Conservation (phyloP, 1,140 invertebrate species). For the Trichomalopsis sarcophagae region DNA sequence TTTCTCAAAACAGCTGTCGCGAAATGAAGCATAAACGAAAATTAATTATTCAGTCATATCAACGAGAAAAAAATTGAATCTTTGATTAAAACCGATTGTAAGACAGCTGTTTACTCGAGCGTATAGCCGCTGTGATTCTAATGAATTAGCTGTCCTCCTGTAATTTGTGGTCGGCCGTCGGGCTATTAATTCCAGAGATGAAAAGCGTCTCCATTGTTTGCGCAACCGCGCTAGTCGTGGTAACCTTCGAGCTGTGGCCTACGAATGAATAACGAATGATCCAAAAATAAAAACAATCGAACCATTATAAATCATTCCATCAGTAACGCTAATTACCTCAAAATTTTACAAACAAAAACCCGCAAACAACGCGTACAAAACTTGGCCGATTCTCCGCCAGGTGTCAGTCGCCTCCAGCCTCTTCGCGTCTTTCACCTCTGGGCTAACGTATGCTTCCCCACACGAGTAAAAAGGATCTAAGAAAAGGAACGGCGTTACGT, state of each 20-base stretch:
- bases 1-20: too few relatives aligned
- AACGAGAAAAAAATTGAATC: background rate
- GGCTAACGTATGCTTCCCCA: too few relatives aligned
- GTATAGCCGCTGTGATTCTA: background rate
- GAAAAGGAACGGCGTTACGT: background rate
- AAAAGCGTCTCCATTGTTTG: conserved; percentile 5
- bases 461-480: background rate
- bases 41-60: background rate
- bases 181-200: background rate
- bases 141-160: background rate
- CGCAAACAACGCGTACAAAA: background rate
- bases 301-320: too few relatives aligned
- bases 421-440: background rate
- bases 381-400: background rate
- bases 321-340: too few relatives aligned
- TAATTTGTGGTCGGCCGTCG: background rate
- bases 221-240: background rate
- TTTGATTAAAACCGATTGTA: background rate
- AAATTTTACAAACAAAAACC: background rate
- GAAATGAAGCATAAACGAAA: background rate
- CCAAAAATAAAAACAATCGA: too few relatives aligned
- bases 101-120: background rate
- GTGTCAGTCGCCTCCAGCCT: background rate
- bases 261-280: too few relatives aligned
- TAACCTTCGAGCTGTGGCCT: background rate